These are phyloP conservation scores for Cerastis rubricosa DNA, from an alignment of 2,888 invertebrate species.

Conservation along the genomic window DNA sequence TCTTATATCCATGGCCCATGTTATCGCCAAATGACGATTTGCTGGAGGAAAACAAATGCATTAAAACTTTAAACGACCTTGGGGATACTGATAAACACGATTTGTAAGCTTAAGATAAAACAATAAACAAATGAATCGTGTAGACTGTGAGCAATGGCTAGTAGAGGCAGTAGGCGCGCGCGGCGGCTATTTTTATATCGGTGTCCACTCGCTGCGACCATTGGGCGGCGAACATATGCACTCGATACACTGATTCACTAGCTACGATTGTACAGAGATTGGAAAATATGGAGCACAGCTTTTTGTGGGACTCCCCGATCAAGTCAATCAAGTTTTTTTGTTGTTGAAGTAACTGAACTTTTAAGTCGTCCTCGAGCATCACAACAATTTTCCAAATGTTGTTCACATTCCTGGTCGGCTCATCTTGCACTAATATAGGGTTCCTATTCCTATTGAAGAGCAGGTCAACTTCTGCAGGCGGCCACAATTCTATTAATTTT, in stretches of 20 bases:
- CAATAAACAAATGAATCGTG: constrained; percentile 19
- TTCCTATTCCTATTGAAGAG: background rate
- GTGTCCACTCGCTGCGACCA: constrained; percentile 31
- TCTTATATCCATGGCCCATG: background rate
- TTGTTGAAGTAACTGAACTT: background rate
- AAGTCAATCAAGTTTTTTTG: background rate
- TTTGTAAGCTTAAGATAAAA: background rate
- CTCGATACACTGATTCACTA: constrained; percentile 8
- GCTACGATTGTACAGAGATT: background rate
- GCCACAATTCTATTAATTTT: background rate
- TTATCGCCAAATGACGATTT: background rate
- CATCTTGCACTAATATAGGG: background rate
- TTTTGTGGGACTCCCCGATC: background rate
- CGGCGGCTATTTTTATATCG: constrained; percentile 47
- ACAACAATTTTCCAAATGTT: background rate
- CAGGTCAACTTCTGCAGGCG: background rate
- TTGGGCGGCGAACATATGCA: constrained; percentile 24
- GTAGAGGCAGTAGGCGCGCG: constrained; percentile 33
- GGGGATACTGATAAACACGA: background rate
- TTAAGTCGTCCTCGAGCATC: background rate
- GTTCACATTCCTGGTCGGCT: background rate
- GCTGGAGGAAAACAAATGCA: background rate
- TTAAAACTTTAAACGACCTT: background rate
- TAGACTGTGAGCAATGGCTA: constrained; percentile 19
- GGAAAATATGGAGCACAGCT: background rate